Evolutionary conservation across 2,888 invertebrate species (phyloP).

Genomic region (Troides oblongomaculatus): DNA sequence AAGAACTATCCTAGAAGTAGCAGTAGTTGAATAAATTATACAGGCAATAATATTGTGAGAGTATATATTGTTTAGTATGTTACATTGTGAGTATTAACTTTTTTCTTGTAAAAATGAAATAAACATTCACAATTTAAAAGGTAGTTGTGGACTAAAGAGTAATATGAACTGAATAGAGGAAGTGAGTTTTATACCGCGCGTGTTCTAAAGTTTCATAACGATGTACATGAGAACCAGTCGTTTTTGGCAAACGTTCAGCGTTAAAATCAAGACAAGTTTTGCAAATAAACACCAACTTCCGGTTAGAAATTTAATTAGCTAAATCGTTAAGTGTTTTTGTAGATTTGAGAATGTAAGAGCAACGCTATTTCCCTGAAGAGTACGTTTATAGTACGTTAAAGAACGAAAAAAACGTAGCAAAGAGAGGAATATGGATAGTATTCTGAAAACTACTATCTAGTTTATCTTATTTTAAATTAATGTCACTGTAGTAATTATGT

Average conservation of each 20-base stretch:
- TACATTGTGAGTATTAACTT: background rate
- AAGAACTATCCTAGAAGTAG: too few species aligned
- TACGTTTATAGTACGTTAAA: too few species aligned
- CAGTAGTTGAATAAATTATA: too few species aligned
- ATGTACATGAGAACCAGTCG: background rate
- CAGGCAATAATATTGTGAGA: too few species aligned
- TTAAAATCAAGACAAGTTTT: background rate
- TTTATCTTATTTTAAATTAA: too few species aligned
- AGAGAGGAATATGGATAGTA: too few species aligned
- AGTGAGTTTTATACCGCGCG: background rate
- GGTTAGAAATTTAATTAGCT: background rate
- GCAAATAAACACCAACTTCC: background rate
- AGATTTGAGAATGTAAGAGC: too few species aligned
- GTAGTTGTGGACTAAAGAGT: background rate
- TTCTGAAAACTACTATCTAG: too few species aligned
- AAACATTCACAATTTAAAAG: background rate
- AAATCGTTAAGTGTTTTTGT: background rate
- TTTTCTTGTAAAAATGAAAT: background rate
- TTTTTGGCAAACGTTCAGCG: constrained; percentile 1
- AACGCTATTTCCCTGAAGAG: too few species aligned
- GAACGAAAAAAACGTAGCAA: too few species aligned
- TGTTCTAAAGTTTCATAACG: constrained; percentile 4
- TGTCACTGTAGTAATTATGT: too few species aligned
- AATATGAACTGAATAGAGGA: background rate
- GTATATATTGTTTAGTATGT: too few species aligned